These are phyloP conservation scores for Amblyopsis rosae DNA, from an alignment of 2,113 vertebrate species.

Conservation along the genomic window DNA sequence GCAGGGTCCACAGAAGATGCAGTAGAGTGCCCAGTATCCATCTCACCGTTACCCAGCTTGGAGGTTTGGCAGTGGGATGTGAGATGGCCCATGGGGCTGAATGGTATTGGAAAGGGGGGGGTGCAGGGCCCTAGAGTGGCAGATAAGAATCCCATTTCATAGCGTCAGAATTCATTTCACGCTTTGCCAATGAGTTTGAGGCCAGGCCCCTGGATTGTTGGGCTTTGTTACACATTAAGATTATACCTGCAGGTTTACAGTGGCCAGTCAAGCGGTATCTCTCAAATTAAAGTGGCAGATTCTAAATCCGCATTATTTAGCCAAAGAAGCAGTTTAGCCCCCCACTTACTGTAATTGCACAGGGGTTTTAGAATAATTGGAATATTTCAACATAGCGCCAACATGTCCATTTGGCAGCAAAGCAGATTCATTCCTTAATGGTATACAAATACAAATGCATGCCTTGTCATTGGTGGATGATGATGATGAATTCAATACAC, in stretches of 20 bases:
- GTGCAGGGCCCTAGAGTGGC: conserved; percentile 41
- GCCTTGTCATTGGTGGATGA: conserved; percentile 46
- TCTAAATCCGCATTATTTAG: conserved; percentile 72
- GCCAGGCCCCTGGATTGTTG: conserved; percentile 65
- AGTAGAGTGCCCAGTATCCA: conserved; percentile 29
- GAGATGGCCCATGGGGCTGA: conserved; percentile 41
- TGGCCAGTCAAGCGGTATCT: conserved; percentile 62
- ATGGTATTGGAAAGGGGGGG: conserved; percentile 25
- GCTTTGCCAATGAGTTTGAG: conserved; percentile 62
- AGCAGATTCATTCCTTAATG: conserved; percentile 70
- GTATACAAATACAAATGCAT: conserved; percentile 58
- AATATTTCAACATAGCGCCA: conserved; percentile 57
- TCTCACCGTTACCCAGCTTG: conserved; percentile 27
- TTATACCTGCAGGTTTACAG: conserved; percentile 72
- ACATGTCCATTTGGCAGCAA: conserved; percentile 56
- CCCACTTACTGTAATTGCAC: conserved; percentile 69
- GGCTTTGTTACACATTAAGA: conserved; percentile 75
- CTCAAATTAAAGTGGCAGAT: conserved; percentile 73
- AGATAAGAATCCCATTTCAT: conserved; percentile 79
- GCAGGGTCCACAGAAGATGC: conserved; percentile 66
- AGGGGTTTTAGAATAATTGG: conserved; percentile 66
- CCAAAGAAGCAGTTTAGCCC: conserved; percentile 71
- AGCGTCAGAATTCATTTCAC: conserved; percentile 74
- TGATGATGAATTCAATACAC: conserved; percentile 37
- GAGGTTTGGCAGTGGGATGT: conserved; percentile 21